Percentiles rank a stretch among this genome's conserved stretches.
Conservation (phyloP, 2,113 vertebrate genomes). For the Paraplagusia blochii region DNA sequence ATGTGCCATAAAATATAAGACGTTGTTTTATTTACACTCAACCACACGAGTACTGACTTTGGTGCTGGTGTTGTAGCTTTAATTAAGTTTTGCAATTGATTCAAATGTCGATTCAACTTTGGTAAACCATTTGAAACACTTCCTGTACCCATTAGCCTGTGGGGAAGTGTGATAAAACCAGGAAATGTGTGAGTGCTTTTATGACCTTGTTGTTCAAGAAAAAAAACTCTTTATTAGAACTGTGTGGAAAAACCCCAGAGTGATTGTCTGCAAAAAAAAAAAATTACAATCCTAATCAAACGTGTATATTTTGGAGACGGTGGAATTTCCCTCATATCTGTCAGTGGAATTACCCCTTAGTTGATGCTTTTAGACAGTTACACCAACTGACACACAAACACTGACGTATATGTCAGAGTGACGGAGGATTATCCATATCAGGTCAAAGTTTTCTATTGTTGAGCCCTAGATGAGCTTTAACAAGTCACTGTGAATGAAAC, state of each 20-base stretch:
- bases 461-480: too few relatives aligned
- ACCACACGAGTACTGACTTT: conserved; percentile 10
- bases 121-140: not conserved
- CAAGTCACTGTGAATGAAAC: too few relatives aligned
- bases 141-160: not conserved
- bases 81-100: conserved; percentile 8
- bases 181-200: too few relatives aligned
- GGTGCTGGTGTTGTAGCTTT: not conserved
- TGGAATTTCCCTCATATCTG: conserved; percentile 59
- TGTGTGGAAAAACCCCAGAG: conserved; percentile 41
- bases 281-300: conserved; percentile 48
- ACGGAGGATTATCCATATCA: too few relatives aligned
- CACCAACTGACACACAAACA: conserved; percentile 18
- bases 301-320: conserved; percentile 27
- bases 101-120: not conserved
- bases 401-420: not conserved
- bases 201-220: conserved; percentile 42
- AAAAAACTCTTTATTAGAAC: conserved; percentile 39
- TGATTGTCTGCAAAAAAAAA: conserved; percentile 11
- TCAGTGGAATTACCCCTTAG: conserved; percentile 61
- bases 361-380: conserved; percentile 31
- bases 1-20: conserved; percentile 7
- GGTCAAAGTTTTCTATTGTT: too few relatives aligned
- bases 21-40: conserved; percentile 19
- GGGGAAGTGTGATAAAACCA: too few relatives aligned